Evolutionary conservation across 2,113 vertebrate genomes (phyloP).

Genomic region (Gadus chalcogrammus): DNA sequence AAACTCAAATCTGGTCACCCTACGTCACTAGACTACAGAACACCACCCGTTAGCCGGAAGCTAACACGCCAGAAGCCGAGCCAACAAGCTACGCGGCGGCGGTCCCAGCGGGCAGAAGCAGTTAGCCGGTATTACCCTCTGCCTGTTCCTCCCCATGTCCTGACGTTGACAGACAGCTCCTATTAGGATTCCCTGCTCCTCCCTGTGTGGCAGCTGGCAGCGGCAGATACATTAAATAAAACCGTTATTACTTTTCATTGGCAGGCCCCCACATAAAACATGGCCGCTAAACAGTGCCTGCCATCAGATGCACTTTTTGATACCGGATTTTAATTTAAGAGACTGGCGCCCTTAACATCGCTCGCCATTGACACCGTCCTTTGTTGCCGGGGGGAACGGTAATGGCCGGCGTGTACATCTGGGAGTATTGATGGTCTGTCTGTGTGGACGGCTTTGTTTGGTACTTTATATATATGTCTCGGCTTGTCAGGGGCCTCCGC

Average conservation of each 20-base stretch:
- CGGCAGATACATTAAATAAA: slow-evolving; percentile 97
- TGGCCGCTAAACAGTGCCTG: slow-evolving; percentile 90
- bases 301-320: slow-evolving; percentile 89
- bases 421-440: slow-evolving; percentile 94
- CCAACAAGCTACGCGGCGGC: too few relatives aligned
- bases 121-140: too few relatives aligned
- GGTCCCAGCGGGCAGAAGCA: too few relatives aligned
- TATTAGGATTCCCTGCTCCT: slow-evolving; percentile 87
- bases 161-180: slow-evolving; percentile 97
- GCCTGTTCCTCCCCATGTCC: slow-evolving; percentile 3
- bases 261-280: slow-evolving; percentile 82
- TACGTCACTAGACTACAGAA: slow-evolving; percentile 57
- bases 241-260: slow-evolving; percentile 98
- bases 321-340: slow-evolving; percentile 99
- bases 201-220: slow-evolving; percentile 86
- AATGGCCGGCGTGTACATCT: slow-evolving; percentile 86
- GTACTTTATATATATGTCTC: slow-evolving; percentile 76
- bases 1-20: too few relatives aligned
- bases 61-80: slow-evolving; percentile 75
- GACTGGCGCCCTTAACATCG: slow-evolving; percentile 84
- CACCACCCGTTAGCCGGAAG: slow-evolving; percentile 80
- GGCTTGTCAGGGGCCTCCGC: slow-evolving; percentile 80
- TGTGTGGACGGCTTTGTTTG: slow-evolving; percentile 76
- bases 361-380: slow-evolving; percentile 86
- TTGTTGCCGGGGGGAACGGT: slow-evolving; percentile 82